These are phyloP conservation scores for Megalurothrips usitatus DNA, from an alignment of 2,888 invertebrate species.

Conservation along the genomic window DNA sequence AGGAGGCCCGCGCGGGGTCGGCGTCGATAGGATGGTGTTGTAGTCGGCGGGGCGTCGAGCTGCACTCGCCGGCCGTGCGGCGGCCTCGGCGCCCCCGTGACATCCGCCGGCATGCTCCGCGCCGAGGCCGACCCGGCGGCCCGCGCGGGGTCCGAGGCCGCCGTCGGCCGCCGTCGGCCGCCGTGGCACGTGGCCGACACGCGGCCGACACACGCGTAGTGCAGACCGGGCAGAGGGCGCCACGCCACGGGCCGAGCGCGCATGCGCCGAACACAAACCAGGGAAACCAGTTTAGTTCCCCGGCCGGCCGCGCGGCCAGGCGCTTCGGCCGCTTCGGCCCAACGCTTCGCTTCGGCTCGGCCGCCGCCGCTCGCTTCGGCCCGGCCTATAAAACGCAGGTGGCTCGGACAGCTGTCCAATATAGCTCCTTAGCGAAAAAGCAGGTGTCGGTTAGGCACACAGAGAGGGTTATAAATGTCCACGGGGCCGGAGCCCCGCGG, in stretches of 20 bases:
- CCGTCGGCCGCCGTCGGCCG: too few relatives aligned
- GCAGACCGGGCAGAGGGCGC: not conserved
- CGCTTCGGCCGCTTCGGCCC: not conserved
- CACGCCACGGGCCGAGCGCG: not conserved
- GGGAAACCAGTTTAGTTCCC: not conserved
- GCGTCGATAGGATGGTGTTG: too few relatives aligned
- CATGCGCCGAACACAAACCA: not conserved
- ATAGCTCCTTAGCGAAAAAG: slow-evolving; percentile 26
- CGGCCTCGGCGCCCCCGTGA: too few relatives aligned
- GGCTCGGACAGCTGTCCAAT: slow-evolving; percentile 16
- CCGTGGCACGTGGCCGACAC: too few relatives aligned
- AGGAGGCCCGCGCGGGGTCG: not conserved
- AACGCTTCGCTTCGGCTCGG: too few relatives aligned
- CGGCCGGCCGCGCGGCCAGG: not conserved
- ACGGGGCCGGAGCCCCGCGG: not conserved
- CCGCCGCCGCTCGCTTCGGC: not conserved
- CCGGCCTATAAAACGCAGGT: slow-evolving; percentile 20
- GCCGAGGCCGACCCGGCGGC: too few relatives aligned
- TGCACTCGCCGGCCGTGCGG: too few relatives aligned
- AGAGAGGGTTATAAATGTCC: slow-evolving; percentile 1
- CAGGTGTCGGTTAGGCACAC: slow-evolving; percentile 23
- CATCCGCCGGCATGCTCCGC: too few relatives aligned
- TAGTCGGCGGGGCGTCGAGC: too few relatives aligned
- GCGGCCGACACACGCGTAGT: too few relatives aligned
- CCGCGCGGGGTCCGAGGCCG: too few relatives aligned